Base-by-base conservation (phyloP, 2,888 invertebrate genomes). In the Vesta saturnalis region DNA sequence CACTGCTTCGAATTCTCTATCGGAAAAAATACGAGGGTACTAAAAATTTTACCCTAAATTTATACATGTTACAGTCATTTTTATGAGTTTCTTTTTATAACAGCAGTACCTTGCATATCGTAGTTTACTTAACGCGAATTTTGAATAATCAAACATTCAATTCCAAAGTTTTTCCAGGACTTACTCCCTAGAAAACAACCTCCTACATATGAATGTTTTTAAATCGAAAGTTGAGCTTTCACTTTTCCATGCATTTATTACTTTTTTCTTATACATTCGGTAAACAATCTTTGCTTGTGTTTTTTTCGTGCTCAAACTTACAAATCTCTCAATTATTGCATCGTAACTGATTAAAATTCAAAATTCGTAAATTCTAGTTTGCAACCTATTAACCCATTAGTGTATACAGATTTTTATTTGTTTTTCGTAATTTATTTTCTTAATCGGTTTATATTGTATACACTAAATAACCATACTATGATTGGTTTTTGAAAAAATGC, bases 111-210 rank as follows among this genome's bases (percentile, higher is more conserved):
- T 64, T 69, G 70, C 68, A 69, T 67, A 70, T 22, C 63, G 64
- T 64, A 67, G 65, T 70, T 65, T 70, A 68, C 68, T 62, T 60
- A 60, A 63, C 62, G 68, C 54, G 70, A 70, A 64, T 69, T 60
- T 70, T 72, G 71, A 69, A 73, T 73, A 73, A 75, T 75, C 74
- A 75, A 69, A 73, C 72, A 72, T 75, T 75, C 75, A 75, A 72
- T 75, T 73, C 73, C 72, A 71, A n/a, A 72, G 72, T 69, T 66
- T 69, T 63, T n/a, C 39, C 64, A 60, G 64, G 60, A 59, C 62
- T 65, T 56, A 67, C 70, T 69, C 39, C 57, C 21, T 39, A 19
- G 30, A 54, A 63, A 59, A 57, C 67, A 64, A 49, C 47, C 54
- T 60, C 22, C 57, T 67, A 65, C 69, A 69, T 71, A 72, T 72